phyloP scores from a whole-genome alignment of 2,113 vertebrate genomes.

The Hystrix brachyura region DNA sequence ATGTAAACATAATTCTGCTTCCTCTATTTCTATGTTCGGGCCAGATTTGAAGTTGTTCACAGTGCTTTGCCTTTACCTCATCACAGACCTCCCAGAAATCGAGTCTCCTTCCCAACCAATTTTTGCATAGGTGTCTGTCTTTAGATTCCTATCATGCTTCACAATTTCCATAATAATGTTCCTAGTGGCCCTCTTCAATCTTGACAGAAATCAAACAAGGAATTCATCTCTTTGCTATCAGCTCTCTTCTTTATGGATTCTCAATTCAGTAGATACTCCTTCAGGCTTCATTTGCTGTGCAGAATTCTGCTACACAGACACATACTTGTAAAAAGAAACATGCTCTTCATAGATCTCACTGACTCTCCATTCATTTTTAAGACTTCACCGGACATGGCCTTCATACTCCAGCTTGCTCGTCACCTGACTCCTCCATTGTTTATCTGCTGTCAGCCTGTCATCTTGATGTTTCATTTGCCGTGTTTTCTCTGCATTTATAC shows the following conservation, averaged over 20 bases:
- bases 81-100: slow-evolving; percentile 79
- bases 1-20: slow-evolving; percentile 79
- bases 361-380: slow-evolving; percentile 64
- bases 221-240: slow-evolving; percentile 59
- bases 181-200: slow-evolving; percentile 20
- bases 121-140: slow-evolving; percentile 42
- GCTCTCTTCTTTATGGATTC: slow-evolving; percentile 64
- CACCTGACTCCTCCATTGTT: neutral
- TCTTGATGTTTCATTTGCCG: neutral
- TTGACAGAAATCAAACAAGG: slow-evolving; percentile 44
- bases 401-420: neutral
- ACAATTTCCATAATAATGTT: neutral
- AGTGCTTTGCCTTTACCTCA: slow-evolving; percentile 32
- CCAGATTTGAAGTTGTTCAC: slow-evolving; percentile 69
- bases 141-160: slow-evolving; percentile 4
- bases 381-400: slow-evolving; percentile 12
- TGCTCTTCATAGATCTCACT: slow-evolving; percentile 31
- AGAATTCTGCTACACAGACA: slow-evolving; percentile 44
- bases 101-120: neutral
- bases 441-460: neutral
- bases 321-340: slow-evolving; percentile 63
- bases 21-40: slow-evolving; percentile 68
- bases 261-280: slow-evolving; percentile 57
- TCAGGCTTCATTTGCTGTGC: slow-evolving; percentile 70
- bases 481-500: neutral